Base-by-base conservation (phyloP, 2,797 vertebrate genomes). In the Eutrigla gurnardus region DNA sequence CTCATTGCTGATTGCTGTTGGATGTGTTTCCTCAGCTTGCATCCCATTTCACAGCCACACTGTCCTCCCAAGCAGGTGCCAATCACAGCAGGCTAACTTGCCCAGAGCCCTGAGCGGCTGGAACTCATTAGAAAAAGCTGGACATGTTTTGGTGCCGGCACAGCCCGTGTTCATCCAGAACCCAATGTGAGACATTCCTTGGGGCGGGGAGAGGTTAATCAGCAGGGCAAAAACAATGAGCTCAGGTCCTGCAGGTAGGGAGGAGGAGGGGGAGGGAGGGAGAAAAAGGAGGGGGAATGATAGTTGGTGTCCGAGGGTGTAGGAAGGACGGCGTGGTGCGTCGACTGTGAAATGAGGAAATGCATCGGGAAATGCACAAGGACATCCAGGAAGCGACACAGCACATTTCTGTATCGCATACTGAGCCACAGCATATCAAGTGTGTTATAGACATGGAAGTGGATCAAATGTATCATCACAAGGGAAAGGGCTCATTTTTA, bases 331-430 rank as follows among this genome's bases (percentile, higher is more conserved):
- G 64, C 10, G 50, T 32, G 72, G 43, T 71, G 89, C 82, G 82
- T 88, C 70, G 85, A 92, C 90, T 93, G 88, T 90, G 84, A 92
- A 93, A 93, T 90, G 82, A 93, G 88, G 73, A 77, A 84, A 82
- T 73, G 78, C 76, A 82, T 84, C 60, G 83, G 82, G 68, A 83
- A 86, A 80, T 52, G 68, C 46, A 86, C 87, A 91, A 90, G 90
- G 92, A 89, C 89, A 36, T 59, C 50, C 65, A 72, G 70, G 65
- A 67, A 77, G 65, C 53, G 35, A 7, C 58, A 9, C 40, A 3
- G 75, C 82, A 74, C 47, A 59, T 83, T 77, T 68, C 42, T 66
- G 45, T 58, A 12, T 77, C 59, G 60, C 64, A 71, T 17, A 63
- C 69, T 73, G 71, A 77, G 81, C 75, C 65, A 49, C 63, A 58